phyloP scores from a whole-genome alignment of 2,888 invertebrate species.

The Acheta domesticus region DNA sequence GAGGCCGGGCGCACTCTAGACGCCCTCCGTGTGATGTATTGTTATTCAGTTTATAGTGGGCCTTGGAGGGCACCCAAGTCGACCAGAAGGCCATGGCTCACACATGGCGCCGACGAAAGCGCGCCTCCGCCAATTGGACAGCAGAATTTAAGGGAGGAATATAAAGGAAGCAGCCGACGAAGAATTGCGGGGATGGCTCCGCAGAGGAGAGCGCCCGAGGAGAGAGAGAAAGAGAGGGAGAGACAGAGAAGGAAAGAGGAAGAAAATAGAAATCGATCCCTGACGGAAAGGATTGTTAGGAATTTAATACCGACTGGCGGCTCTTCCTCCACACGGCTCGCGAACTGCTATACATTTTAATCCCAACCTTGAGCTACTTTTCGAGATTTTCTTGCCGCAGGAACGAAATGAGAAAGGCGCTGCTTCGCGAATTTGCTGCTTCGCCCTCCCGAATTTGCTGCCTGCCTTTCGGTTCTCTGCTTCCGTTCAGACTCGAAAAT shows the following conservation, averaged over 20 bases:
- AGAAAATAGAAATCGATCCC: constrained; percentile 4
- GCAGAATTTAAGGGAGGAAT: background rate
- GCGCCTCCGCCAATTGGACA: background rate
- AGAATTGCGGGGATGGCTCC: background rate
- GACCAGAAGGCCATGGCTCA: constrained; percentile 18
- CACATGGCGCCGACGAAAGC: constrained; percentile 11
- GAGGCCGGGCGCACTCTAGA: background rate
- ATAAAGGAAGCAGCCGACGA: background rate
- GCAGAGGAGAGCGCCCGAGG: background rate
- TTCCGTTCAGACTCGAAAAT: no score
- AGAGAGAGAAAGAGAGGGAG: background rate
- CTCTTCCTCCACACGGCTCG: background rate
- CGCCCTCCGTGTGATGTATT: background rate
- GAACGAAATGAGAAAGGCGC: background rate
- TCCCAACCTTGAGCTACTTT: background rate
- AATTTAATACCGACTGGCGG: constrained; percentile 34
- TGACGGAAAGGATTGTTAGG: constrained; percentile 31
- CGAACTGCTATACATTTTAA: background rate
- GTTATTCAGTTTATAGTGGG: constrained; percentile 18
- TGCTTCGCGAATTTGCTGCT: no score
- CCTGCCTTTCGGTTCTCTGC: no score
- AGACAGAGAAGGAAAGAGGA: background rate
- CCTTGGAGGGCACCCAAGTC: constrained; percentile 10
- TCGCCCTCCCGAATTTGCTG: no score
- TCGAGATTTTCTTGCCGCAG: background rate